These are phyloP conservation scores for Ceyx cyanopectus DNA, from an alignment of 2,113 vertebrate genomes.

Conservation along the genomic window DNA sequence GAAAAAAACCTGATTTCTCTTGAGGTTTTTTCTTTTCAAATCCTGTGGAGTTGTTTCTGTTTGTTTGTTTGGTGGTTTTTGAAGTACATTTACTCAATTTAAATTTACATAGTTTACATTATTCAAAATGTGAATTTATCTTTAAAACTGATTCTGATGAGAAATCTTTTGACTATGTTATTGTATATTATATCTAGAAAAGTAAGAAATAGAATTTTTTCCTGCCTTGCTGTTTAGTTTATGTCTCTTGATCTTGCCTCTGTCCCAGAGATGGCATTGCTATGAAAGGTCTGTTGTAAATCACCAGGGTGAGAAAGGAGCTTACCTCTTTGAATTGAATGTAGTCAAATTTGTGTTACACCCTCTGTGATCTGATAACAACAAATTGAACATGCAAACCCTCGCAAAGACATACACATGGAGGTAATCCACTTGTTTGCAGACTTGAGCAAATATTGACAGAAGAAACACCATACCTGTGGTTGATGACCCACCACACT, in stretches of 20 bases:
- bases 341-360: conserved; percentile 1
- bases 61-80: not conserved
- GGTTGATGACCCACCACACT: not conserved
- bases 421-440: conserved; percentile 28
- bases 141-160: not conserved
- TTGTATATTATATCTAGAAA: not conserved
- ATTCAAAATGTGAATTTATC: not conserved
- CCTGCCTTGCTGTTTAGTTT: not conserved
- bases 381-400: not conserved
- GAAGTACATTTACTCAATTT: not conserved
- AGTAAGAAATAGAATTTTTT: not conserved
- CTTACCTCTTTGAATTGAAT: not conserved
- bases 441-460: conserved; percentile 50
- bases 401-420: not conserved
- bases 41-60: not conserved
- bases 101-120: too few species aligned
- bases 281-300: not conserved
- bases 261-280: not conserved
- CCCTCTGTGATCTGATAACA: conserved; percentile 10
- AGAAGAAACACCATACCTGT: conserved; percentile 5
- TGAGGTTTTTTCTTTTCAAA: not conserved
- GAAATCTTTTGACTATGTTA: not conserved
- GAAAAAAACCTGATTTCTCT: not conserved
- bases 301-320: not conserved
- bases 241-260: not conserved